phyloP scores from a whole-genome alignment of 2,113 vertebrate species.

The Phrynosoma platyrhinos region DNA sequence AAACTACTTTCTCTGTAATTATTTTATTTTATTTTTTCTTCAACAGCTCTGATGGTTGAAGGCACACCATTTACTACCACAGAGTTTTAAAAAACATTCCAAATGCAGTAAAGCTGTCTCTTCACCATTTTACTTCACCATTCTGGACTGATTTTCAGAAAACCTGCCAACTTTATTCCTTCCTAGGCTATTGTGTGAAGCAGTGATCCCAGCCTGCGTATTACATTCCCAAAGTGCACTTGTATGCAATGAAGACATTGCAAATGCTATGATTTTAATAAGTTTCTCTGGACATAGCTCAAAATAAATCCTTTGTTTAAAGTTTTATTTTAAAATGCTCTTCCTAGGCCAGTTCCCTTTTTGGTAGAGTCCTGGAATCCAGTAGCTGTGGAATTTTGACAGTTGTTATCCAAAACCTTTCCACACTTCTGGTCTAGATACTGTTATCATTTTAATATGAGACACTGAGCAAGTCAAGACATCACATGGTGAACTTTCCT shows the following conservation, averaged over 20 bases:
- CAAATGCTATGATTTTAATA: too few relatives aligned
- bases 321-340: too few relatives aligned
- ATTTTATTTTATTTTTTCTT: background rate
- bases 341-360: too few relatives aligned
- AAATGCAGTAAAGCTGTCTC: background rate
- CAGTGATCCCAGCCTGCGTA: background rate
- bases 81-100: background rate
- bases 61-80: background rate
- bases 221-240: too few relatives aligned
- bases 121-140: too few relatives aligned
- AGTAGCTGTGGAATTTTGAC: background rate
- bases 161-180: background rate
- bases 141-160: too few relatives aligned
- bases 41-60: background rate
- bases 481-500: background rate
- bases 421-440: background rate
- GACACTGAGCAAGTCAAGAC: background rate
- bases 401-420: too few relatives aligned
- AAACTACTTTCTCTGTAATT: background rate
- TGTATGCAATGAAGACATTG: too few relatives aligned
- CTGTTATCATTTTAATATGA: background rate
- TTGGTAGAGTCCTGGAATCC: too few relatives aligned
- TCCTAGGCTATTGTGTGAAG: background rate
- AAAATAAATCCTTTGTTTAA: too few relatives aligned
- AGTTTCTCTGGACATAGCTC: too few relatives aligned